Evolutionary conservation across 2,113 vertebrate species (phyloP).

Genomic region (Brevimyrus niger): DNA sequence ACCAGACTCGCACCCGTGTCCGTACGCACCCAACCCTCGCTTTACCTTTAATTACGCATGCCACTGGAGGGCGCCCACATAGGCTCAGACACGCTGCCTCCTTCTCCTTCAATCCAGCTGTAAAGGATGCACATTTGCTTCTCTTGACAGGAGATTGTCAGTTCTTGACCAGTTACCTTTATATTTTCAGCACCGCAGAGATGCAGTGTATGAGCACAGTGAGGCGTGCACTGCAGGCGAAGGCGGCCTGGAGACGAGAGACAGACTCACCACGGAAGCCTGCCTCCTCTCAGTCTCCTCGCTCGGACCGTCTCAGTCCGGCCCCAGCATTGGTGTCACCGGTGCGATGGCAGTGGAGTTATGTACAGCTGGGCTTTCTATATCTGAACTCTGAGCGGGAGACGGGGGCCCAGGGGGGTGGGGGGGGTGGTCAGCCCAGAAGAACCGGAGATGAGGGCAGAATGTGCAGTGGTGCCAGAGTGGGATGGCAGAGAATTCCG

Average conservation of each 20-base stretch:
- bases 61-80: not conserved
- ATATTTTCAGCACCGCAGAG: not conserved
- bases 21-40: not conserved
- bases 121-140: not conserved
- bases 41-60: not conserved
- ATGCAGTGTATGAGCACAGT: not conserved
- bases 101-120: not conserved
- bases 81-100: not conserved
- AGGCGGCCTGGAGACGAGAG: not conserved
- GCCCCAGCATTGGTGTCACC: not conserved
- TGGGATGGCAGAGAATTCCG: not conserved
- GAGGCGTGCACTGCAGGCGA: no score
- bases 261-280: not conserved
- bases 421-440: not conserved
- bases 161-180: not conserved
- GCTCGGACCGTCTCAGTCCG: not conserved
- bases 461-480: constrained; percentile 33
- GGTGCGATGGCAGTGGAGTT: not conserved
- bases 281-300: not conserved
- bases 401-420: constrained; percentile 10
- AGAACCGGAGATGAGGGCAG: constrained; percentile 42
- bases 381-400: constrained; percentile 20
- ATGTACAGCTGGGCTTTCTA: constrained; percentile 10
- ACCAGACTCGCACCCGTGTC: not conserved
- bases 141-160: not conserved